Evolutionary conservation across 1,140 invertebrate genomes (phyloP).

Genomic region (Venturia canescens): DNA sequence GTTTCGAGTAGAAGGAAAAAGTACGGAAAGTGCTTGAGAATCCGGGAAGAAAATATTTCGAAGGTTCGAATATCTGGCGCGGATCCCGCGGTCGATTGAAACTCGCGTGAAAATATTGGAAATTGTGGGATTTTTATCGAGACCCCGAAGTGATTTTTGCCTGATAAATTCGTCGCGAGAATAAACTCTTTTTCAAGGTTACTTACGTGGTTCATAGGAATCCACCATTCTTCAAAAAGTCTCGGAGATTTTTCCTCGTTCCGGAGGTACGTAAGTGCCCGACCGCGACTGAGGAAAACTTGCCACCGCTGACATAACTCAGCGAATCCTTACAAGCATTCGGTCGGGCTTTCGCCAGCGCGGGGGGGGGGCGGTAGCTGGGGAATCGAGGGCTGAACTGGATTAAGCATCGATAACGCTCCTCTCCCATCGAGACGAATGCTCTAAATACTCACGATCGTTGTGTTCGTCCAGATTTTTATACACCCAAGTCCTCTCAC

Average conservation of each 20-base stretch:
- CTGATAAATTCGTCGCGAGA: too few species aligned
- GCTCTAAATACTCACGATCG: conserved; percentile 50
- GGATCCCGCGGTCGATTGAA: too few species aligned
- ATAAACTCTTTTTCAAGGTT: neutral
- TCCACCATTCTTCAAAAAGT: conserved; percentile 55
- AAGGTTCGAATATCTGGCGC: too few species aligned
- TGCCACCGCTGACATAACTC: conserved; percentile 35
- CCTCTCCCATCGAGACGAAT: conserved; percentile 57
- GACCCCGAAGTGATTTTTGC: too few species aligned
- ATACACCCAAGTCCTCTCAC: neutral
- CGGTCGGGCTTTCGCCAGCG: conserved; percentile 17
- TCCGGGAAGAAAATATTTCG: too few species aligned
- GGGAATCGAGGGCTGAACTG: conserved; percentile 56
- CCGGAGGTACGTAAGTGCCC: conserved; percentile 34
- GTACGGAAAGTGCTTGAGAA: too few species aligned
- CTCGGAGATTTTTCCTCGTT: conserved; percentile 33
- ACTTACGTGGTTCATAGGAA: conserved; percentile 54
- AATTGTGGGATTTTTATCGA: too few species aligned
- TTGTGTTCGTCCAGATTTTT: neutral
- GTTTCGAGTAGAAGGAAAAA: too few species aligned
- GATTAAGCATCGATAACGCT: conserved; percentile 62
- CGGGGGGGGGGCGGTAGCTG: conserved; percentile 28
- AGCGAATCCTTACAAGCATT: conserved; percentile 52
- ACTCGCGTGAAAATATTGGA: too few species aligned
- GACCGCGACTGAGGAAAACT: conserved; percentile 56